These are phyloP conservation scores for Dendroctonus valens DNA, from an alignment of 1,140 invertebrate species.

Conservation along the genomic window DNA sequence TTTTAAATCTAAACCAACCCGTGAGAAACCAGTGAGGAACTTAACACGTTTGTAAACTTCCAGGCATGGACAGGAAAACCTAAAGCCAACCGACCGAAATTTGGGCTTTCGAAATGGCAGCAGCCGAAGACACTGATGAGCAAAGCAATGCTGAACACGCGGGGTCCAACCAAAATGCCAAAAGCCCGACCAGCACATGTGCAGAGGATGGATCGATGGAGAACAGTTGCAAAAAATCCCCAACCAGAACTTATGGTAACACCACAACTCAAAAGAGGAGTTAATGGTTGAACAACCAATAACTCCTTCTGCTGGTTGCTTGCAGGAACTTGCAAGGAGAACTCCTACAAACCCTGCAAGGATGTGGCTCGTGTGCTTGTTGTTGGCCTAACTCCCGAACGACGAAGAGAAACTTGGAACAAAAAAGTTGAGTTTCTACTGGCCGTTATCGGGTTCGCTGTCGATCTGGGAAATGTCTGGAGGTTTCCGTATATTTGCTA, in stretches of 20 bases:
- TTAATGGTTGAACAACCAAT: background rate
- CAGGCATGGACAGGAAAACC: too few relatives aligned
- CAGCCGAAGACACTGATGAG: constrained; percentile 34
- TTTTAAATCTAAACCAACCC: too few relatives aligned
- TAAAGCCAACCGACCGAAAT: too few relatives aligned
- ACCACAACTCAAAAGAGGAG: background rate
- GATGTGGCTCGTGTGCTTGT: constrained; percentile 57
- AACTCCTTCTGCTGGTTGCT: background rate
- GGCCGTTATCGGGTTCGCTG: constrained; percentile 84
- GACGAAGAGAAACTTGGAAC: constrained; percentile 68
- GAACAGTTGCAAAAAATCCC: constrained; percentile 38
- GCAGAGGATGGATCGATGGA: constrained; percentile 20
- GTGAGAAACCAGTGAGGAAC: too few relatives aligned
- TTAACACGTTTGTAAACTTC: too few relatives aligned
- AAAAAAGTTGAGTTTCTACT: constrained; percentile 89
- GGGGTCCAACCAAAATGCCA: constrained; percentile 27
- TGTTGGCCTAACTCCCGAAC: constrained; percentile 61
- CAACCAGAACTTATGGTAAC: constrained; percentile 27
- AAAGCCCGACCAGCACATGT: constrained; percentile 26
- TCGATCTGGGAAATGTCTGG: constrained; percentile 83
- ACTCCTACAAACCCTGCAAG: constrained; percentile 35
- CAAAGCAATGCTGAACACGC: constrained; percentile 36
- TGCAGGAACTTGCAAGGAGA: background rate
- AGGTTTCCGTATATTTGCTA: constrained; percentile 79
- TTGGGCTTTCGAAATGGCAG: constrained; percentile 29